A percentile compares a stretch with the other conserved stretches of the same genome.
phyloP scores from a whole-genome alignment of 2,888 invertebrate genomes.

The Lasioglossum malachurum region DNA sequence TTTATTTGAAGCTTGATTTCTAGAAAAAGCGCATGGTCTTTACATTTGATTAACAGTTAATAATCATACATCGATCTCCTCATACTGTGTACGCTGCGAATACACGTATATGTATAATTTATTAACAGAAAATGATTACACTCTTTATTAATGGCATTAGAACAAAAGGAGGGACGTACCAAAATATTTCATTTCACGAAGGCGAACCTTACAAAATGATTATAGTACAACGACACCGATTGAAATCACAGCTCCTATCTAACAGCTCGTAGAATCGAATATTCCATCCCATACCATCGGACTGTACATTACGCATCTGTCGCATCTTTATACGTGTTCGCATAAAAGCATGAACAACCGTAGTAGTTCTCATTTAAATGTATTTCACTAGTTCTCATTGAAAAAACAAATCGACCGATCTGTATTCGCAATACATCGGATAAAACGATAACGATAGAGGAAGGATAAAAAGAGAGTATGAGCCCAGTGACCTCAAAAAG shows the following conservation, averaged over 20 bases:
- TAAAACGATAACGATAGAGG: neutral
- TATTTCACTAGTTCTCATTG: slow-evolving; percentile 15
- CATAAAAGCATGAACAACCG: slow-evolving; percentile 41
- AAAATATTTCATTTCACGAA: neutral
- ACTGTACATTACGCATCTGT: slow-evolving; percentile 24
- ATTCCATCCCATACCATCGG: neutral
- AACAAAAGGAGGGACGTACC: slow-evolving; percentile 57
- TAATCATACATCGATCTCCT: slow-evolving; percentile 33
- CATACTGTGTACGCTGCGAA: slow-evolving; percentile 4
- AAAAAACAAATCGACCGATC: neutral
- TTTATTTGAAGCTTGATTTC: slow-evolving; percentile 13
- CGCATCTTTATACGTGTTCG: slow-evolving; percentile 36
- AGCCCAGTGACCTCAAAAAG: neutral
- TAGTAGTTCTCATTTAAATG: slow-evolving; percentile 29
- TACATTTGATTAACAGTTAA: slow-evolving; percentile 10
- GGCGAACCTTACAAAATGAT: slow-evolving; percentile 29
- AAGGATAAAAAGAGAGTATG: neutral
- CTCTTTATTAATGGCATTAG: slow-evolving; percentile 54
- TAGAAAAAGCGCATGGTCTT: slow-evolving; percentile 36
- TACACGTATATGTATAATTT: slow-evolving; percentile 28
- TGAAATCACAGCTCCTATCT: slow-evolving; percentile 35
- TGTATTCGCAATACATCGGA: neutral
- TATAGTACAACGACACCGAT: slow-evolving; percentile 49
- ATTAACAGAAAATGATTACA: slow-evolving; percentile 42
- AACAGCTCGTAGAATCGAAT: neutral